Base-by-base conservation (phyloP, 2,797 vertebrate species). In the Sebastes kiyomatsui region DNA sequence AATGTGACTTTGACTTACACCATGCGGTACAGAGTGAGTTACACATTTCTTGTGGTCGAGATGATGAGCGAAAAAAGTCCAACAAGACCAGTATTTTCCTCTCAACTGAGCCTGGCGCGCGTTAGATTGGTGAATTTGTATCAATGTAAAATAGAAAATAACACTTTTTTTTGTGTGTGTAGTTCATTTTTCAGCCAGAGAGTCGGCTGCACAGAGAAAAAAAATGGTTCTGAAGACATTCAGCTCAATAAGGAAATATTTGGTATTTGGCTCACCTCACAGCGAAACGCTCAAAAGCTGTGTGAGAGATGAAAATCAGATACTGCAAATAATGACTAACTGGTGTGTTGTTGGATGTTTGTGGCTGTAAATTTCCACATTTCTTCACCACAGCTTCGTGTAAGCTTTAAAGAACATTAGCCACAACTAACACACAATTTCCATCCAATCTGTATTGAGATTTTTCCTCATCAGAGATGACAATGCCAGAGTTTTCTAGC, bases 191-290 rank as follows among this genome's bases (percentile, higher is more conserved):
- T 77, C 30, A 79, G 49, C 67, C 60, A 14, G 14, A 64, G 54
- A 71, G 72, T 66, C 4, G 58, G 60, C 28, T 10, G 55, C 54
- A 69, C 42, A 14, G 59, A 64, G 20, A 28, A 74, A 42, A 33
- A 33, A 75, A 79, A 49, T 32, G 49, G 28, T 66, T 79, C 46
- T 68, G 52, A 83, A 42, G 75, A 92, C 92, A 89, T 93, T 88
- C 90, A 85, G 90, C 66, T 79, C 69, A 38, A 64, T 49, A 66
- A 85, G 79, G 80, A 88, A 83, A 75, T 79, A 88, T 94, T 92
- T 92, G 89, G 87, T 93, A 65, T 88, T 78, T 85, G 23, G 79
- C 52, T 87, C 83, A 70, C 68, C 76, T 78, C 69, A 66, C 77
- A 83, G 79, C 66, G 7, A 80, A 80, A 71, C 10, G 64, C 42